Conservation (phyloP, 2,888 invertebrate genomes). For the Eubasilissa splendida region DNA sequence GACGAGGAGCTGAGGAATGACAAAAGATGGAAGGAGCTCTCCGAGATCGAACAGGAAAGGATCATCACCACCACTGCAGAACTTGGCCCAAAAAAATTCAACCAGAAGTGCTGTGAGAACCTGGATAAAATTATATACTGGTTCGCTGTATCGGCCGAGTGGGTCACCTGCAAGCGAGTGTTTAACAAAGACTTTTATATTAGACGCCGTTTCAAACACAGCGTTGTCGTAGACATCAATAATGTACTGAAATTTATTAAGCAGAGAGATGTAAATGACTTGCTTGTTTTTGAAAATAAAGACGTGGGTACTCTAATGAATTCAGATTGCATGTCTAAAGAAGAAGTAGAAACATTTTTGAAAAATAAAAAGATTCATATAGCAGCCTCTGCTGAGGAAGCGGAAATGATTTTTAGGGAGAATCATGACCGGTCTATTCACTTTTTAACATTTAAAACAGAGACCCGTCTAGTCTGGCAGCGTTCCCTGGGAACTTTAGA, state of each 20-base stretch:
- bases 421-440: not conserved
- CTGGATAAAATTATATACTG: not conserved
- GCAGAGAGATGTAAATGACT: not conserved
- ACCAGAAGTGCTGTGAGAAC: not conserved
- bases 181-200: not conserved
- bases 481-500: not conserved
- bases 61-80: not conserved
- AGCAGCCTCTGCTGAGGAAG: not conserved
- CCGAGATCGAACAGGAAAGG: not conserved
- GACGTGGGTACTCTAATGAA: not conserved
- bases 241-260: not conserved
- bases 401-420: not conserved
- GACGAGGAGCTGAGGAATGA: not conserved
- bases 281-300: not conserved
- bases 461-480: not conserved
- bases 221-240: not conserved
- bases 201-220: not conserved
- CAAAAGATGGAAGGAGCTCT: not conserved
- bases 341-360: not conserved
- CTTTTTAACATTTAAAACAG: not conserved
- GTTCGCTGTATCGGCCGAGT: not conserved
- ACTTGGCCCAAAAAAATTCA: not conserved
- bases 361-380: not conserved
- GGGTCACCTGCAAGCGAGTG: not conserved
- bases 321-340: not conserved